These are phyloP conservation scores for Bufo bufo DNA, from an alignment of 2,113 vertebrate species.

Conservation along the genomic window DNA sequence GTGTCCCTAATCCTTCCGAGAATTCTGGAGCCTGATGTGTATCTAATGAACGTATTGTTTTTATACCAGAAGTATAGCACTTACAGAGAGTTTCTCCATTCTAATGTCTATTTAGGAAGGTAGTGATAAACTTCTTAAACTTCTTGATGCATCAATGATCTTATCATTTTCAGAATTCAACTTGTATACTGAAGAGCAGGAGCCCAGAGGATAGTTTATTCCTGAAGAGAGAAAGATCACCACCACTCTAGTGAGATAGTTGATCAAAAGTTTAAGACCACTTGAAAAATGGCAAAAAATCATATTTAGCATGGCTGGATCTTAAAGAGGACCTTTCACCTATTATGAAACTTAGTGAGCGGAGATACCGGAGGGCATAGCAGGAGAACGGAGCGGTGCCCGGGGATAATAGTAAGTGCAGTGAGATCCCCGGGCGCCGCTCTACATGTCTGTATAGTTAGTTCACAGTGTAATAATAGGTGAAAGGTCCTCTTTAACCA, in stretches of 20 bases:
- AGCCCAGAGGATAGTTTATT: not conserved
- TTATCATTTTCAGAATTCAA: not conserved
- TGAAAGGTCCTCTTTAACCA: no score
- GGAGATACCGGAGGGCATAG: no score
- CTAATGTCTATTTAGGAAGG: not conserved
- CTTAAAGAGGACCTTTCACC: no score
- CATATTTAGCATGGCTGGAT: no score
- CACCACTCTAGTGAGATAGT: not conserved
- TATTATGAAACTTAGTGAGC: no score
- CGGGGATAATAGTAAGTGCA: no score
- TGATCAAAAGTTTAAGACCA: no score
- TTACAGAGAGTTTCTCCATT: not conserved
- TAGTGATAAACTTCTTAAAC: not conserved
- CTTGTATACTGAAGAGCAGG: not conserved
- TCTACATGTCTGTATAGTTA: no score
- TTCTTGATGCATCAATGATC: conserved; percentile 32
- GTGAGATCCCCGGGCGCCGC: no score
- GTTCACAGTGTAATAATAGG: no score
- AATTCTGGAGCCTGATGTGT: conserved; percentile 36
- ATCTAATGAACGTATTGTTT: conserved; percentile 44
- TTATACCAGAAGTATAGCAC: not conserved
- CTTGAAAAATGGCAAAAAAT: no score
- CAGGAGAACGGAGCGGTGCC: no score
- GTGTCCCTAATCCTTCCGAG: conserved; percentile 11
- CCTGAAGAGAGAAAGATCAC: not conserved